A percentile compares a stretch with the other conserved stretches of the same genome.
Conservation (phyloP, 1,140 invertebrate species). For the Megalopta genalis region DNA sequence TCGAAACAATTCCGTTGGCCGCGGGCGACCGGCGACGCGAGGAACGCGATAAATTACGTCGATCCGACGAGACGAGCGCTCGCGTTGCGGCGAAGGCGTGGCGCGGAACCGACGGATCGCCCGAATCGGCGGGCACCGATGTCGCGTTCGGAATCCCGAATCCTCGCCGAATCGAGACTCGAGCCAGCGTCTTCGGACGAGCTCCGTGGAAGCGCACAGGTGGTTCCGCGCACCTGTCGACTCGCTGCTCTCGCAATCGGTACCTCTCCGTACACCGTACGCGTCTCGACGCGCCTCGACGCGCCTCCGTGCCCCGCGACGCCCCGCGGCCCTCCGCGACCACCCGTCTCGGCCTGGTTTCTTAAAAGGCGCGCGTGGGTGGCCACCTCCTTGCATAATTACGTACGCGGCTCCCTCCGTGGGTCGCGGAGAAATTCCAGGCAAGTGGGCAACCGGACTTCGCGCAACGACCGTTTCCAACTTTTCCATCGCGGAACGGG, state of each 20-base stretch:
- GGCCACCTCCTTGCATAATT: slow-evolving; percentile 62
- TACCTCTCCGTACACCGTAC: background rate
- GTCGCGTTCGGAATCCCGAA: no score
- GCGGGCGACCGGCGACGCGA: background rate
- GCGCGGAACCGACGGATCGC: background rate
- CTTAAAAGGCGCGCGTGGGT: slow-evolving; percentile 59
- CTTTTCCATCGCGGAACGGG: slow-evolving; percentile 28
- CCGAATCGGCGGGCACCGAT: background rate
- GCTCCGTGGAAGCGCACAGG: background rate
- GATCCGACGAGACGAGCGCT: background rate
- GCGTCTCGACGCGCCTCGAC: background rate
- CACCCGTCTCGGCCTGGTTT: slow-evolving; percentile 15
- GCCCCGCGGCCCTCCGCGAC: no score
- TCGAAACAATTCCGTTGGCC: background rate
- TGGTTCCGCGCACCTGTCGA: slow-evolving; percentile 36
- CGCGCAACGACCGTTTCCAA: slow-evolving; percentile 24
- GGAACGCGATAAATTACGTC: slow-evolving; percentile 11
- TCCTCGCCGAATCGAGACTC: no score
- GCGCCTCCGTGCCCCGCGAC: no score
- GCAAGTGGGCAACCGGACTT: slow-evolving; percentile 49
- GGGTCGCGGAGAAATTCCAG: slow-evolving; percentile 46
- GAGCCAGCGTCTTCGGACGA: background rate
- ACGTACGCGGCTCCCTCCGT: slow-evolving; percentile 50
- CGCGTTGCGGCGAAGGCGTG: background rate
- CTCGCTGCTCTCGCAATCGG: background rate